Conservation (phyloP, 30 jellyfish, hydroid and myxozoan species). For the Hydra vulgaris region DNA sequence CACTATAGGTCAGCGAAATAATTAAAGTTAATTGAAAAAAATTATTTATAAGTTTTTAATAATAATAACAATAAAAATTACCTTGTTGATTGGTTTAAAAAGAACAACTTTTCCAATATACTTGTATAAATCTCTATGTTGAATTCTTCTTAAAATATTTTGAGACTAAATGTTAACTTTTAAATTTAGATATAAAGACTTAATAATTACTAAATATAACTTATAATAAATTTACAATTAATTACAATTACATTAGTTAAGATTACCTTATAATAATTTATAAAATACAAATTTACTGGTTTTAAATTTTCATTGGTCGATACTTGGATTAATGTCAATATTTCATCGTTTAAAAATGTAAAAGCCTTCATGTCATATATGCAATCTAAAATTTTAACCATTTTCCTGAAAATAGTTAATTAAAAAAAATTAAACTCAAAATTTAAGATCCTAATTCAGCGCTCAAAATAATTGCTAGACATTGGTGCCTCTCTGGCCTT, state of each 20-base stretch:
- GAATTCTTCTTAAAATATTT: conserved; percentile 42
- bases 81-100: not conserved
- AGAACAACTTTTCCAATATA: conserved; percentile 35
- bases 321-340: conserved; percentile 39
- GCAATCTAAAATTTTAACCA: conserved; percentile 37
- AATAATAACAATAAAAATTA: no score
- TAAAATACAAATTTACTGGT: not conserved
- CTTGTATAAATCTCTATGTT: conserved; percentile 40
- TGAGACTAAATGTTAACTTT: conserved; percentile 20
- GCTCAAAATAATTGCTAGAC: no score
- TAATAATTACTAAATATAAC: no score
- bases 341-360: conserved; percentile 48
- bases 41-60: no score
- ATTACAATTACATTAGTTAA: no score
- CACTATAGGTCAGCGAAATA: no score
- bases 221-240: no score
- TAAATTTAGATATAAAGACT: not conserved
- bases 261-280: no score
- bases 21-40: no score
- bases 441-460: no score
- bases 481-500: no score
- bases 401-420: conserved; percentile 9
- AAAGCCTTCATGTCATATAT: conserved; percentile 35
- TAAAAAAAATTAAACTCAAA: not conserved
- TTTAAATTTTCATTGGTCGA: conserved; percentile 14